Evolutionary conservation across 2,888 invertebrate species (phyloP), one percentile per base, ranked within the genome.

Genomic region (Eupsilia transversa): DNA sequence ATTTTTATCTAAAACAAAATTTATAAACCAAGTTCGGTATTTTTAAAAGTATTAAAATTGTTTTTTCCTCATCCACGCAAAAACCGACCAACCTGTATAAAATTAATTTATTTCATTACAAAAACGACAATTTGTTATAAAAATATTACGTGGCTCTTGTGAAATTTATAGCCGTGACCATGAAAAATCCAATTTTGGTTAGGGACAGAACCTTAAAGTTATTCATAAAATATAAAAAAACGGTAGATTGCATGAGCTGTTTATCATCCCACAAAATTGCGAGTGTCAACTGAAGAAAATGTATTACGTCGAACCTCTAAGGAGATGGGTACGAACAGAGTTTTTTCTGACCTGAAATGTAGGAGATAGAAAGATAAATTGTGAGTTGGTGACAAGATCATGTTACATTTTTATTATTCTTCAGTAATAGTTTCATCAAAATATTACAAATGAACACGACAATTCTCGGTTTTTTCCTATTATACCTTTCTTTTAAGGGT

Each of bases 201-300:
- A 65, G 60, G 56, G 41, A 46, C 27, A 57, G 20, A 59, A 74
- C 59, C 59, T 84, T n/a, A 64, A 80, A 72, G 38, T 76, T 67
- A 84, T 82, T 81, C 82, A 69, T 83, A 71, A 80, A 64, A 60
- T 71, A 59, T 30, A 72, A 74, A 77, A 43, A 60, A 52, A 30
- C 14, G 27, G 41, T 59, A 66, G 63, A 81, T 81, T 70, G 59
- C 67, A 69, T 63, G 66, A 77, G 66, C 72, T 81, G 85, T 82
- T 84, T 82, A 72, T 82, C 82, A 84, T 82, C 72, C 43, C 23
- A 38, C 82, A 63, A 84, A 82, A 82, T 82, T 84, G 82, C 77
- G 35, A 64, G 30, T 82, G 82, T 82, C 82, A 77, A 69, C 82
- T 81, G 54, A 41, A 52, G 43, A 77, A 81, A 81, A 82, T 76